Evolutionary conservation across 2,113 vertebrate species (phyloP).

Genomic region (Heterocephalus glaber): DNA sequence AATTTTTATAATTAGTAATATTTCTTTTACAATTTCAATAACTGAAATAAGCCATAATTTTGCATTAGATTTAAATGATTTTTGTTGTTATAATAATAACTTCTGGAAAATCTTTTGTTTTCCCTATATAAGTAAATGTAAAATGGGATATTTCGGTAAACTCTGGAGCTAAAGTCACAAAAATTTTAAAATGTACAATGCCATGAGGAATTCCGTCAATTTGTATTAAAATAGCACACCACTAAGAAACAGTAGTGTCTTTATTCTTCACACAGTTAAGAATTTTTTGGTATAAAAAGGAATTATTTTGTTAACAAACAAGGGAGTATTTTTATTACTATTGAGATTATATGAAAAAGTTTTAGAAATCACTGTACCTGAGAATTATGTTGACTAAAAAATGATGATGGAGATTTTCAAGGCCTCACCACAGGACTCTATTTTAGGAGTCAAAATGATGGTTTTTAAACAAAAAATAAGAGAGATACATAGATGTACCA

Average conservation of each 20-base stretch:
- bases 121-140: background rate
- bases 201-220: background rate
- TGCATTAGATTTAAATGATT: background rate
- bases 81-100: background rate
- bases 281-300: background rate
- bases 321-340: conserved; percentile 20
- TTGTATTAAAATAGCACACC: background rate
- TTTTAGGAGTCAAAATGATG: background rate
- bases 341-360: background rate
- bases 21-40: background rate
- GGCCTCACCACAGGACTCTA: background rate
- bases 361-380: background rate
- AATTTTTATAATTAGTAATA: background rate
- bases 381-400: background rate
- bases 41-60: conserved; percentile 24
- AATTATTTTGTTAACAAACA: conserved; percentile 41
- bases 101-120: conserved; percentile 1
- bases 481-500: background rate
- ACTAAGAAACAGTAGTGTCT: background rate
- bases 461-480: conserved; percentile 33
- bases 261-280: conserved; percentile 43
- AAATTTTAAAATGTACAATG: conserved; percentile 6
- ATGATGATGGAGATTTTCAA: background rate
- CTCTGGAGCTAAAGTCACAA: background rate
- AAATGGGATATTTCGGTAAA: conserved; percentile 22